These are phyloP conservation scores for Todiramphus chloris DNA, from an alignment of 2,113 vertebrate genomes.

Conservation along the genomic window DNA sequence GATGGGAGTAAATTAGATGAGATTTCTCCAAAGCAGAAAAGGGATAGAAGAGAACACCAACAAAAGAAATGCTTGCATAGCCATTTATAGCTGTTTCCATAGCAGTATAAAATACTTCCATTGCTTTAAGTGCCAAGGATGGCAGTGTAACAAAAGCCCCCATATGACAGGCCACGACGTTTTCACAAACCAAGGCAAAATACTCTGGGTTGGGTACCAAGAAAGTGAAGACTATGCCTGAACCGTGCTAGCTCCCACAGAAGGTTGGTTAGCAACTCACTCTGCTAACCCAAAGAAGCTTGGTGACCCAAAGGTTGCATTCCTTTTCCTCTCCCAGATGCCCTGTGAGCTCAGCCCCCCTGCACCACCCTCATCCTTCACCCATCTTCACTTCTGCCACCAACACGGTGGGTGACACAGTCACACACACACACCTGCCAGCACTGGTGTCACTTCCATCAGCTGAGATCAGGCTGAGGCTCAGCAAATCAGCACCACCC, in stretches of 20 bases:
- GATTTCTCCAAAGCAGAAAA: conserved; percentile 24
- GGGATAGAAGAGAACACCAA: conserved; percentile 17
- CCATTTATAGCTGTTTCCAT: conserved; percentile 63
- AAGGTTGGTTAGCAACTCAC: background rate
- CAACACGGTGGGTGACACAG: fast-evolving
- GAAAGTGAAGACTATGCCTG: background rate
- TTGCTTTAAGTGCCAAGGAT: conserved; percentile 23
- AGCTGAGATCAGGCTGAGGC: fast-evolving
- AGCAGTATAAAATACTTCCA: conserved; percentile 31
- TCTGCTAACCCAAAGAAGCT: background rate
- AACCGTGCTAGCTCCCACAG: fast-evolving
- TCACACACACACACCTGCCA: background rate
- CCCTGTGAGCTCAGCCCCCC: background rate
- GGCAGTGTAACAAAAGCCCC: conserved; percentile 24
- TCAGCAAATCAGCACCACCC: background rate
- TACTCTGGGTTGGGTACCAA: background rate
- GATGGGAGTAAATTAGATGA: conserved; percentile 14
- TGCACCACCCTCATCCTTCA: background rate
- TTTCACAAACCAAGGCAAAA: background rate
- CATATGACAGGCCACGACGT: fast-evolving
- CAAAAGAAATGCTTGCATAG: conserved; percentile 41
- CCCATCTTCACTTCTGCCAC: fast-evolving
- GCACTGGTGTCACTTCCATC: background rate
- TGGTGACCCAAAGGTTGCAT: background rate
- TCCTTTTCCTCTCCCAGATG: background rate